These are phyloP conservation scores for Siniperca scherzeri DNA, from an alignment of 2,797 vertebrate genomes.

Conservation along the genomic window DNA sequence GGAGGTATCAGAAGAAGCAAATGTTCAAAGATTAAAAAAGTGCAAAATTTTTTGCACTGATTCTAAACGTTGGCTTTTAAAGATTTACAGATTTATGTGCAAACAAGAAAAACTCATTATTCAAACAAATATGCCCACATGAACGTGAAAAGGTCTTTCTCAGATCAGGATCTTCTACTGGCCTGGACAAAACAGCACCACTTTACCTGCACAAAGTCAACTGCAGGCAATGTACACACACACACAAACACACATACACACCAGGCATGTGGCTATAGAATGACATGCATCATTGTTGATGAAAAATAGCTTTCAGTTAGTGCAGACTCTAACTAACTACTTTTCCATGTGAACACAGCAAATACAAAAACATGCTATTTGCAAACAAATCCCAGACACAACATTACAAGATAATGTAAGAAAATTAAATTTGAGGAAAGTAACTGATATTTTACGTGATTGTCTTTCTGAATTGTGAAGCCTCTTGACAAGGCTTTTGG, in stretches of 20 bases:
- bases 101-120: slow-evolving; percentile 53
- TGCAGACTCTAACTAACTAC: slow-evolving; percentile 8
- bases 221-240: slow-evolving; percentile 52
- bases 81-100: slow-evolving; percentile 44
- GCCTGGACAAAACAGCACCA: slow-evolving; percentile 50
- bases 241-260: slow-evolving; percentile 1
- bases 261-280: slow-evolving; percentile 10
- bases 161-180: slow-evolving; percentile 49
- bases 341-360: slow-evolving; percentile 8
- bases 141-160: slow-evolving; percentile 55
- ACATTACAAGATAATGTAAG: not conserved
- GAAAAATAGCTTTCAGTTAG: slow-evolving; percentile 20
- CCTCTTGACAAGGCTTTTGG: not conserved
- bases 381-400: not conserved
- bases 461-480: not conserved
- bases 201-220: slow-evolving; percentile 67
- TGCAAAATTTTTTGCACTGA: not conserved
- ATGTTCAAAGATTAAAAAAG: slow-evolving; percentile 9
- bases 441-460: not conserved
- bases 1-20: not conserved
- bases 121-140: slow-evolving; percentile 54
- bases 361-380: slow-evolving; percentile 12
- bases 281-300: slow-evolving; percentile 31
- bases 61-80: slow-evolving; percentile 43
- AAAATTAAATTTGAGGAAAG: not conserved